Conservation (phyloP, 1,140 invertebrate genomes). For the Drosophila nigrodunni region DNA sequence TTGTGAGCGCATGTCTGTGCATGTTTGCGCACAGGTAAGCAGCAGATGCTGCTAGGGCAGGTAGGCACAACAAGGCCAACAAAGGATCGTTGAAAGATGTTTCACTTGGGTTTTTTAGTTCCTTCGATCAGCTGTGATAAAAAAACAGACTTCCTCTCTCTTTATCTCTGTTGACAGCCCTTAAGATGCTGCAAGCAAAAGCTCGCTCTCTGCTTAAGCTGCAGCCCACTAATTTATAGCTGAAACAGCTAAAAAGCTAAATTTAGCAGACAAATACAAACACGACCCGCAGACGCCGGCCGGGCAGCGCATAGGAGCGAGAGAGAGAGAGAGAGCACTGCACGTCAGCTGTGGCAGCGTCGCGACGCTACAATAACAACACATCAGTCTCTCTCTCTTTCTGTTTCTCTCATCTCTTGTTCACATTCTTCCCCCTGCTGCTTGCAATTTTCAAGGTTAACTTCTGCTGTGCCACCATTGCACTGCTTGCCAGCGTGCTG, state of each 20-base stretch:
- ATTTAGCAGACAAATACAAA: constrained; percentile 70
- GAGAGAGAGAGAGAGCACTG: neutral
- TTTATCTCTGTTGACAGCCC: constrained; percentile 10
- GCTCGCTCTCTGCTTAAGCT: constrained; percentile 2
- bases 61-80: constrained; percentile 24
- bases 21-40: constrained; percentile 58
- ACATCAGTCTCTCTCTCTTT: constrained; percentile 30
- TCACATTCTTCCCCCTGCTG: neutral
- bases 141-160: neutral
- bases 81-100: neutral
- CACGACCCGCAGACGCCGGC: constrained; percentile 57
- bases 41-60: neutral
- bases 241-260: constrained; percentile 78
- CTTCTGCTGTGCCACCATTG: constrained; percentile 1
- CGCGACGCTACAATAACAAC: constrained; percentile 44
- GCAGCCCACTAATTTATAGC: constrained; percentile 49
- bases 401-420: constrained; percentile 22
- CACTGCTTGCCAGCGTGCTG: constrained; percentile 17
- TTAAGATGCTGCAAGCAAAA: constrained; percentile 5
- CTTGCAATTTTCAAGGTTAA: constrained; percentile 64
- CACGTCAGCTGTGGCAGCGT: constrained; percentile 20
- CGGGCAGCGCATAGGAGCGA: constrained; percentile 47
- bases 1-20: constrained; percentile 57
- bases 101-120: neutral
- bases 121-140: constrained; percentile 14